Evolutionary conservation across 2,113 vertebrate genomes (phyloP), one percentile per base, ranked within the genome.

Genomic region (Chamaea fasciata): DNA sequence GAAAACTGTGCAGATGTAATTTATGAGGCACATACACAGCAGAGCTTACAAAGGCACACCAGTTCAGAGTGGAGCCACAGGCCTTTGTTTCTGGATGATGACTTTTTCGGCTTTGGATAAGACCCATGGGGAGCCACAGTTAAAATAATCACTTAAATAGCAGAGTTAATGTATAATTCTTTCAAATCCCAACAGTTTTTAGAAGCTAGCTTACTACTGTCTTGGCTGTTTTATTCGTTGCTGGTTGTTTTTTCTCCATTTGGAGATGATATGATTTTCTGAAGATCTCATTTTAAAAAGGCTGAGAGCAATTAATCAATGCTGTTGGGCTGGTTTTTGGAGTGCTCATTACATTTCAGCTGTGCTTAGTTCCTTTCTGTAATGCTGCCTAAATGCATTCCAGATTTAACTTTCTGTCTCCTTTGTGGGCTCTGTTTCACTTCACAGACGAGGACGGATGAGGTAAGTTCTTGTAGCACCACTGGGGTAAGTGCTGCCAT

Each of bases 161-260:
- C n/a, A 33, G 68, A 94, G 23, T 93, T 93, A 91, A 95, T 70
- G 27, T 80, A 94, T 80, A 90, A 90, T 89, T 79, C 75, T 63
- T 87, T 77, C 71, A 95, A 95, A 95, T 74, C 63, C 59, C 82
- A 83, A 60, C 50, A 86, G 68, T 63, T 95, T 94, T 86, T 91
- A 74, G 85, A 94, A 90, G 46, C 35, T 83, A 77, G 42, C 18
- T 93, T 90, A 90, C 94, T 97, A 95, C 93, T 94, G 93, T 95
- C 71, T 96, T 95, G 95, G 93, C 89, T 88, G 68, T 69, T 83
- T 92, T 83, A 83, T 93, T 88, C 39, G 13, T 83, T 70, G 52
- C 44, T 80, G 2, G 9, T 84, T 92, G 31, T 77, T 97, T 94
- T 87, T 19, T 85, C 73, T 86, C 56, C 60, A 83, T 80, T 94